These are phyloP conservation scores for Malacoctenus gilli DNA, from an alignment of 2,797 vertebrate genomes.

Conservation along the genomic window DNA sequence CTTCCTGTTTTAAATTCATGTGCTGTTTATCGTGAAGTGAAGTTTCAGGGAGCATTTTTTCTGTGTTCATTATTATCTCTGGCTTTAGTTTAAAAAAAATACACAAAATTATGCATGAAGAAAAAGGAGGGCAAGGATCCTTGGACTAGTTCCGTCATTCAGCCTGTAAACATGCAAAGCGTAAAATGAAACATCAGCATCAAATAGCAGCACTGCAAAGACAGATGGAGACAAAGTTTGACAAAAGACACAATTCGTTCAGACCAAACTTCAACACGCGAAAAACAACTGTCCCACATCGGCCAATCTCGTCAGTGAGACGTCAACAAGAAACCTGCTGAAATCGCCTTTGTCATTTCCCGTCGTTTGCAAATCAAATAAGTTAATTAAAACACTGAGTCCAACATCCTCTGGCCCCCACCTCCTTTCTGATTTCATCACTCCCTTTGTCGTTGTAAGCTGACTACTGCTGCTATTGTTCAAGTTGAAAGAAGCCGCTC, in stretches of 20 bases:
- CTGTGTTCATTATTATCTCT: background rate
- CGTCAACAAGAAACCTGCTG: no score
- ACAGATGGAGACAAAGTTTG: no score
- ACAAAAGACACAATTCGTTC: no score
- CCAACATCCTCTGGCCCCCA: conserved; percentile 23
- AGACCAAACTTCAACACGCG: no score
- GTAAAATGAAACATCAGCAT: no score
- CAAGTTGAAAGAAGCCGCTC: conserved; percentile 32
- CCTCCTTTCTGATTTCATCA: conserved; percentile 37
- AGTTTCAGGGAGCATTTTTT: background rate
- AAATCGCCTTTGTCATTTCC: conserved; percentile 2
- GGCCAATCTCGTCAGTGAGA: no score
- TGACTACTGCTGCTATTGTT: conserved; percentile 48
- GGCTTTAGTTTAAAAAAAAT: background rate
- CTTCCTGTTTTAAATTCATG: conserved; percentile 1
- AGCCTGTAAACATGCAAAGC: no score
- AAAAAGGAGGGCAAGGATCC: background rate
- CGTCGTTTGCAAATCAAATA: conserved; percentile 1
- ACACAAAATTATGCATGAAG: background rate
- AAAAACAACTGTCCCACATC: no score
- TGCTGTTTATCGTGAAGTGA: background rate
- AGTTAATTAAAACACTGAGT: conserved; percentile 10
- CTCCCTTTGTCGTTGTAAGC: conserved; percentile 55
- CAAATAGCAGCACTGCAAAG: no score
- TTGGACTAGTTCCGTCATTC: background rate